These are phyloP conservation scores for Leptopilina drosophilae DNA, from an alignment of 2,888 invertebrate genomes.

Conservation along the genomic window DNA sequence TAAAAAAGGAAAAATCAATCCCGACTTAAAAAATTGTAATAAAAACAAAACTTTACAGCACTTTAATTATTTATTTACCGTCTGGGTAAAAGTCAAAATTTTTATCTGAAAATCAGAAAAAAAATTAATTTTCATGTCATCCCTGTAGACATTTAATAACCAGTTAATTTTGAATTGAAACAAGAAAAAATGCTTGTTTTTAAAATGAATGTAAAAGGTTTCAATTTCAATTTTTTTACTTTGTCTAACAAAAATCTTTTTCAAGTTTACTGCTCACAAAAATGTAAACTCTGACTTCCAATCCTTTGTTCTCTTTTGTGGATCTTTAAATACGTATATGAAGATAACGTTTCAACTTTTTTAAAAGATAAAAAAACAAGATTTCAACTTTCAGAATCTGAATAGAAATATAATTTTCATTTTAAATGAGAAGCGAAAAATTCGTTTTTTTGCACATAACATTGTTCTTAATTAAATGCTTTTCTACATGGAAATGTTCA, in stretches of 20 bases:
- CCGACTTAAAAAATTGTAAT: too few relatives aligned
- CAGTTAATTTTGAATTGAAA: too few relatives aligned
- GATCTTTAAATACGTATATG: background rate
- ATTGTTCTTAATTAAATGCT: too few relatives aligned
- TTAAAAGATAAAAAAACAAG: slow-evolving; percentile 10
- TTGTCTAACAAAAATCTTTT: slow-evolving; percentile 17
- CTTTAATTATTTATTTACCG: too few relatives aligned
- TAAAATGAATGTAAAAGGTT: background rate
- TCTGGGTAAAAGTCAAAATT: too few relatives aligned
- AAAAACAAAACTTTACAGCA: too few relatives aligned
- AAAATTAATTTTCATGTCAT: too few relatives aligned
- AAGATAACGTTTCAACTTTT: slow-evolving; percentile 14
- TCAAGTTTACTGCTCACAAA: slow-evolving; percentile 10
- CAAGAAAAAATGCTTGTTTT: too few relatives aligned
- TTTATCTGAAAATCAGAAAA: too few relatives aligned
- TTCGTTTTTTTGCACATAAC: background rate
- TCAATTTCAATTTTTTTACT: background rate
- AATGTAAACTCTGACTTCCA: background rate
- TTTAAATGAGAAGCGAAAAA: background rate
- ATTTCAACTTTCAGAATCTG: background rate
- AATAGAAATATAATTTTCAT: background rate
- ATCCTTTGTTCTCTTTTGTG: slow-evolving; percentile 26
- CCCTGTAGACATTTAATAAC: too few relatives aligned
- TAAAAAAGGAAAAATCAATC: too few relatives aligned
- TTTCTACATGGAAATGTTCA: too few relatives aligned